A percentile compares a stretch with the other conserved stretches of the same genome.
Conservation (phyloP, 2,113 vertebrate genomes). For the Podarcis cretensis region DNA sequence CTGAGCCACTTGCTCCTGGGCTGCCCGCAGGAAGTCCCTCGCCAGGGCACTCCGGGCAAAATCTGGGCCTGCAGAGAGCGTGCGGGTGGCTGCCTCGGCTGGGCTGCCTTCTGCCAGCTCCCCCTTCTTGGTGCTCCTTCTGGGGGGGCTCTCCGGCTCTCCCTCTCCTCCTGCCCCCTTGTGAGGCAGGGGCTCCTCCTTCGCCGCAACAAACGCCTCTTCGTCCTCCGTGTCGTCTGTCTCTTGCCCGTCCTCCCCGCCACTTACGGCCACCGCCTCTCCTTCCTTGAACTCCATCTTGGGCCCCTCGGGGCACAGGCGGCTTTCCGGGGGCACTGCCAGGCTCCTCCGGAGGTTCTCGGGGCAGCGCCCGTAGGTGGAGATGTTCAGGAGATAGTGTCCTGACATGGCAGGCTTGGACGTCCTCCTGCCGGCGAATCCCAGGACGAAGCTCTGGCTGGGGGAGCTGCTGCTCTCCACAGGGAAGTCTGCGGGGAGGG, state of each 20-base stretch:
- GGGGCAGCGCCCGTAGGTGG: conserved; percentile 92
- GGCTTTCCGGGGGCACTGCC: conserved; percentile 61
- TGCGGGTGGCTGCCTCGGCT: conserved; percentile 53
- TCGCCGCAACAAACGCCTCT: conserved; percentile 37
- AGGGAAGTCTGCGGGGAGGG: conserved; percentile 71
- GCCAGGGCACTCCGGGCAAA: conserved; percentile 68
- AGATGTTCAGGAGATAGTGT: conserved; percentile 96
- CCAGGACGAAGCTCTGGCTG: conserved; percentile 81
- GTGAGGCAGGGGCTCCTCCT: conserved; percentile 68
- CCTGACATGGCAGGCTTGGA: conserved; percentile 94
- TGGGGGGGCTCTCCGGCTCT: background rate
- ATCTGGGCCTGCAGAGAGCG: conserved; percentile 38
- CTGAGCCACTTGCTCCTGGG: conserved; percentile 79
- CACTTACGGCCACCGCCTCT: conserved; percentile 53
- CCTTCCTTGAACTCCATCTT: conserved; percentile 71
- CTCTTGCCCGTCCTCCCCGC: conserved; percentile 57
- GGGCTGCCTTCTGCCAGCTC: conserved; percentile 60
- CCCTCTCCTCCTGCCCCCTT: conserved; percentile 41
- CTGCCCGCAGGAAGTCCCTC: conserved; percentile 81
- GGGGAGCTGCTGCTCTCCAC: conserved; percentile 71
- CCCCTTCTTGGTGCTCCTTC: conserved; percentile 54
- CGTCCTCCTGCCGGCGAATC: conserved; percentile 86
- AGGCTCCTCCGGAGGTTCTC: conserved; percentile 84
- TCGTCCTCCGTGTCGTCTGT: conserved; percentile 65
- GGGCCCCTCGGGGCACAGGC: conserved; percentile 67